Conservation (phyloP, 1,140 invertebrate species). For the Lepidostoma basale region DNA sequence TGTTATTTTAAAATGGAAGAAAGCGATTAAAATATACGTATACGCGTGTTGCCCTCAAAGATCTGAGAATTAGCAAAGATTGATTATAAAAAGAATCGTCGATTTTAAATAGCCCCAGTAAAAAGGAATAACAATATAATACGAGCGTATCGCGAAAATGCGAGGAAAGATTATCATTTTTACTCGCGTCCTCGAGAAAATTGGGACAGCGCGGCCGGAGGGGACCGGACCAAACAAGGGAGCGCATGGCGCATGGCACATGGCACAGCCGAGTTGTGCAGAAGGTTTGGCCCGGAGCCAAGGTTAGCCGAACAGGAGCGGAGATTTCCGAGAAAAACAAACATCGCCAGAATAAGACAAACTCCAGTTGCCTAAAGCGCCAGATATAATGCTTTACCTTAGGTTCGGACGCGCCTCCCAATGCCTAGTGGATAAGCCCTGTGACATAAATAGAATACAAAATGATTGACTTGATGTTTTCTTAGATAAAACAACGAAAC, state of each 20-base stretch:
- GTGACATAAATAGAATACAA: too few species aligned
- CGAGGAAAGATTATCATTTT: not conserved
- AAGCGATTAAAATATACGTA: too few species aligned
- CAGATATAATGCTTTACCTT: constrained; percentile 8
- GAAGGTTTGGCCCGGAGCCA: constrained; percentile 14
- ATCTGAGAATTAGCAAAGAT: too few species aligned
- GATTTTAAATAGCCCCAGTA: too few species aligned
- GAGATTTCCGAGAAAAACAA: constrained; percentile 25
- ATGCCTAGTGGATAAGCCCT: too few species aligned
- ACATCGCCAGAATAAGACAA: constrained; percentile 7
- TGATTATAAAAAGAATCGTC: too few species aligned
- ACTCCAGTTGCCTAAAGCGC: constrained; percentile 1
- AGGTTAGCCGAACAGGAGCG: constrained; percentile 18
- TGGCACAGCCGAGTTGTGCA: constrained; percentile 15
- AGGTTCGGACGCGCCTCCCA: not conserved
- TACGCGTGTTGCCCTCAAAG: too few species aligned
- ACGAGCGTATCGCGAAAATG: not conserved
- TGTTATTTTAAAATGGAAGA: too few species aligned
- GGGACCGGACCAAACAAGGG: constrained; percentile 13
- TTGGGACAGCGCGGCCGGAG: not conserved
- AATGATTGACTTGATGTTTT: too few species aligned
- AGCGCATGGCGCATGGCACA: not conserved
- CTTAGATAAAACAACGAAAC: too few species aligned
- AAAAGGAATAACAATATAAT: not conserved
- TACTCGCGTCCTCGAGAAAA: not conserved